Evolutionary conservation across 2,113 vertebrate genomes (phyloP).

Genomic region (Aptenodytes patagonicus): DNA sequence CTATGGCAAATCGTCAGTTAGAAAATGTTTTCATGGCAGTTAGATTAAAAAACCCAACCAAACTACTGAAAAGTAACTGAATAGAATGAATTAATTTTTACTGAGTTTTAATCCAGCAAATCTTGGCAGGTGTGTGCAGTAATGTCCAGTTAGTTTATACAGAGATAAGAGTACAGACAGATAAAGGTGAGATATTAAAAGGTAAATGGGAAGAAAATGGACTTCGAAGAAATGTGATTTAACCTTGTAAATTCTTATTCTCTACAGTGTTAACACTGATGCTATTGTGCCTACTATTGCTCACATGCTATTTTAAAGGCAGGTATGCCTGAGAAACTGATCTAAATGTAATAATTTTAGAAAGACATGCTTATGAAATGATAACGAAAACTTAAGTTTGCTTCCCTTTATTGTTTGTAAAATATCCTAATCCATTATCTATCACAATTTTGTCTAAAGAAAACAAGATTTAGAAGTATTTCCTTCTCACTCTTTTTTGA

Average conservation of each 20-base stretch:
- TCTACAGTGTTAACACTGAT: background rate
- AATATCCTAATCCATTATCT: background rate
- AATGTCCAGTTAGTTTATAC: background rate
- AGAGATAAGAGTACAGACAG: background rate
- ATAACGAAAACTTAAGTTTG: background rate
- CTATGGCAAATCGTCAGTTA: background rate
- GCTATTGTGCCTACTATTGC: background rate
- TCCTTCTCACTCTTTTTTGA: background rate
- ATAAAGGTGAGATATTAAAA: background rate
- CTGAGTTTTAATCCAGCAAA: background rate
- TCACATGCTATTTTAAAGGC: background rate
- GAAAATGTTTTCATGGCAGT: background rate
- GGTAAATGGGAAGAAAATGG: background rate
- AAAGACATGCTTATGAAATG: background rate
- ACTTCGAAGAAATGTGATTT: background rate
- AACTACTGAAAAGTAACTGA: background rate
- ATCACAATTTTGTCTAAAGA: background rate
- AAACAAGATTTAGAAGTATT: background rate
- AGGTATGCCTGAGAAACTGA: background rate
- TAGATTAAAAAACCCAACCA: background rate
- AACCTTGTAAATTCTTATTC: background rate
- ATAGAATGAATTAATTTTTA: background rate
- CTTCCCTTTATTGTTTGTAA: background rate
- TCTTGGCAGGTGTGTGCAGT: background rate
- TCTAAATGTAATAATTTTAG: background rate